Base-by-base conservation (phyloP, 2,888 invertebrate species). In the Macaria liturata region DNA sequence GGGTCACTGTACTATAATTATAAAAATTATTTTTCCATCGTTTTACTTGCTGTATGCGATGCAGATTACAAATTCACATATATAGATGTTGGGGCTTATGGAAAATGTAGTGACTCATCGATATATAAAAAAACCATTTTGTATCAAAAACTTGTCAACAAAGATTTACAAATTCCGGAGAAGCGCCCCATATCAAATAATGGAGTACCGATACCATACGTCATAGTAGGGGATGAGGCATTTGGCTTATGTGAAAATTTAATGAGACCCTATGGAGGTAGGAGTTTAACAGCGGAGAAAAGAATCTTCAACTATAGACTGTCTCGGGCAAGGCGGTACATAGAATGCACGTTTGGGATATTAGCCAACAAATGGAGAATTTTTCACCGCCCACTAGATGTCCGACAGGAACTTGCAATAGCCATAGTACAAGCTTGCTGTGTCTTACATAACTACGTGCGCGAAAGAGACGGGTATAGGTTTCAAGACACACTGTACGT, bases 1-100 rank as follows among this genome's bases (percentile, higher is more conserved):
- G 69, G 68, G n/a, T 70, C 71, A 61, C 55, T 66, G 43, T 66
- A 65, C 47, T 67, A 58, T 55, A 70, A 67, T 60, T 68, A 72
- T 50, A 71, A 71, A 63, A 52, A 68, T 9, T 68, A 57, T 64
- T 69, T 66, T 62, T 72, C 70, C 40, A 67, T 70, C 43, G 68
- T 74, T 46, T 62, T 75, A 49, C 55, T 74, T 48, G 68, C 69
- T 49, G 44, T 67, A 59, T 56, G 59, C 54, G 39, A 39, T 39
- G 5, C 30, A 8, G 45, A 45, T 31, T 45, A 45, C 30, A 6
- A 30, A 4, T 6, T 30, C 45, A 45, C 31, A 9, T 45, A 30
- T 39, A 39, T 39, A 42, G 66, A 70, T 53, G 58, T 69, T 59
- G 70, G 68, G 6, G 58, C 65, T 46, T 66, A 66, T 58, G 69